Evolutionary conservation across 2,113 vertebrate genomes (phyloP).

Genomic region (Paradoxurus hermaphroditus): DNA sequence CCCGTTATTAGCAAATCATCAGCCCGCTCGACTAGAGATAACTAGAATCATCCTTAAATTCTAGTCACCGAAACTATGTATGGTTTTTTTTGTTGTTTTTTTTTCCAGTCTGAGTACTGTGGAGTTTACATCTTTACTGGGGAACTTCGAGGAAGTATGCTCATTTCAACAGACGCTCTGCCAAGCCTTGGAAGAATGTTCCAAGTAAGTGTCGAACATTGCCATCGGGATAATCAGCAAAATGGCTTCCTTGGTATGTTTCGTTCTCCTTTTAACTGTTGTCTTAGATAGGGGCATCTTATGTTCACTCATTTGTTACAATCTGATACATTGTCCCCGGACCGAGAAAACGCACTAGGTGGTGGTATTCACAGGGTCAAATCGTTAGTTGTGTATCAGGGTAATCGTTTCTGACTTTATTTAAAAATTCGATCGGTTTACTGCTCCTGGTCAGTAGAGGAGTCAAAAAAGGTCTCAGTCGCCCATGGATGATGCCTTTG

Average conservation of each 20-base stretch:
- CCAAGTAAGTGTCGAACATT: constrained; percentile 87
- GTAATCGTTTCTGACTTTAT: not conserved
- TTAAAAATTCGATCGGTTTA: not conserved
- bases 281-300: not conserved
- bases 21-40: not conserved
- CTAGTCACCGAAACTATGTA: not conserved
- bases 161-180: constrained; percentile 95
- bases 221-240: not conserved
- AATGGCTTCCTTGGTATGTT: not conserved
- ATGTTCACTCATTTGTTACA: not conserved
- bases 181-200: constrained; percentile 93
- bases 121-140: constrained; percentile 89
- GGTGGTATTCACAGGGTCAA: not conserved
- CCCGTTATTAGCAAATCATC: not conserved
- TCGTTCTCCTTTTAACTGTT: constrained; percentile 30
- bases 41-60: not conserved
- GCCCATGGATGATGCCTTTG: not conserved
- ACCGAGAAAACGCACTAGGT: not conserved
- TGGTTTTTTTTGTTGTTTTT: not conserved
- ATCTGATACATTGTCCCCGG: not conserved
- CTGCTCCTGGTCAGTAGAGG: not conserved
- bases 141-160: constrained; percentile 96
- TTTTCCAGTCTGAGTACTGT: constrained; percentile 87
- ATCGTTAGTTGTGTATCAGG: not conserved
- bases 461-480: not conserved